Conservation (phyloP, 1,140 invertebrate species). For the Gryllus bimaculatus region DNA sequence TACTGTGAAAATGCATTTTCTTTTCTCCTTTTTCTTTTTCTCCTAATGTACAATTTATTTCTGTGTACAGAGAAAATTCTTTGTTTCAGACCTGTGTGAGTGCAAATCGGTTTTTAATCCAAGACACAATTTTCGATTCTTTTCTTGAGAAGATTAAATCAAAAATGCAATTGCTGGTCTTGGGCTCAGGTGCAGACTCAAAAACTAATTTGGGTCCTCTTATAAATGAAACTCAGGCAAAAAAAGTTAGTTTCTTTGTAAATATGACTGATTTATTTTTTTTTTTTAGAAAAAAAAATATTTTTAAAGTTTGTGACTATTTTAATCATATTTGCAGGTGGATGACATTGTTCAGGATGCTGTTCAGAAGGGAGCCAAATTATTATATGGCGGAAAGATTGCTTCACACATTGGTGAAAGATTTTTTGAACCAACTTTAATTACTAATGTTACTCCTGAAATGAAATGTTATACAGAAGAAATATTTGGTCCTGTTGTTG, state of each 20-base stretch:
- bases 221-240: slow-evolving; percentile 77
- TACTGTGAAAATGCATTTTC: background rate
- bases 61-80: background rate
- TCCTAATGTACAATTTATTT: background rate
- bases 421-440: slow-evolving; percentile 87
- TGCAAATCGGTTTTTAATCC: slow-evolving; percentile 87
- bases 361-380: slow-evolving; percentile 69
- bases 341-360: slow-evolving; percentile 74
- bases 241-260: slow-evolving; percentile 49
- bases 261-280: background rate
- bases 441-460: slow-evolving; percentile 65
- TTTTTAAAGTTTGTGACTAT: background rate
- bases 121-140: slow-evolving; percentile 70
- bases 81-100: slow-evolving; percentile 81
- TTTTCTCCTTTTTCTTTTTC: background rate
- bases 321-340: slow-evolving; percentile 38
- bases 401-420: slow-evolving; percentile 54
- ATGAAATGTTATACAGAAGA: slow-evolving; percentile 84
- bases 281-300: background rate
- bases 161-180: slow-evolving; percentile 58
- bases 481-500: slow-evolving; percentile 92
- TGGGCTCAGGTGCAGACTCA: slow-evolving; percentile 69
- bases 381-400: slow-evolving; percentile 71
- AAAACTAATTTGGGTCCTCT: slow-evolving; percentile 80
- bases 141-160: slow-evolving; percentile 68